Percentiles rank a stretch among this genome's conserved stretches.
Evolutionary conservation across 2,113 vertebrate species (phyloP).

Genomic region (Tachysurus fulvidraco): DNA sequence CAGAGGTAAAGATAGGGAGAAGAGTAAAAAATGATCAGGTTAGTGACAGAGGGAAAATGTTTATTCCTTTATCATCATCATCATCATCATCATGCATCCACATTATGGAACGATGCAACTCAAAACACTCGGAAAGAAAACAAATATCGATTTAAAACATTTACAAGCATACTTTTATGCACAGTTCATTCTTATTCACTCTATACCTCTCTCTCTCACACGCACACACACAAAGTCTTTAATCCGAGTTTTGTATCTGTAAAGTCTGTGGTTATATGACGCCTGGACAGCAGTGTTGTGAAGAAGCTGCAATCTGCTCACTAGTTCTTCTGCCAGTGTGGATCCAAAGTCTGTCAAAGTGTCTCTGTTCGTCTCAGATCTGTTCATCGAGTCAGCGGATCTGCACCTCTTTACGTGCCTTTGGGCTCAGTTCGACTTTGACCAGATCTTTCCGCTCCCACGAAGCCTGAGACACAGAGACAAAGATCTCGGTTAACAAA

Average conservation of each 20-base stretch:
- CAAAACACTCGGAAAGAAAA: constrained; percentile 56
- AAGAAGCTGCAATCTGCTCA: constrained; percentile 26
- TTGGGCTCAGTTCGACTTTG: constrained; percentile 88
- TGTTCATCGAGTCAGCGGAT: constrained; percentile 47
- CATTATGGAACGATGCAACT: constrained; percentile 65
- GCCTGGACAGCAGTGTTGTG: constrained; percentile 24
- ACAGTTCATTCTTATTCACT: constrained; percentile 7
- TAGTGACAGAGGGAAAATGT: constrained; percentile 56
- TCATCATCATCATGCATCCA: constrained; percentile 63
- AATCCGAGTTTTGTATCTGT: constrained; percentile 42
- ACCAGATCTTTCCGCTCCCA: constrained; percentile 97
- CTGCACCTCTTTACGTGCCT: constrained; percentile 48
- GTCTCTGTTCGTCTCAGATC: constrained; percentile 46
- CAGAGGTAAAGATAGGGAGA: constrained; percentile 55
- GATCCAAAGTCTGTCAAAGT: constrained; percentile 55
- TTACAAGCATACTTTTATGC: constrained; percentile 48
- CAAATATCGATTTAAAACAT: constrained; percentile 61
- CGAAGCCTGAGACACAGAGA: constrained; percentile 79
- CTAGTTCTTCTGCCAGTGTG: constrained; percentile 46
- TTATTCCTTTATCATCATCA: constrained; percentile 68
- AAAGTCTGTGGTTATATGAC: constrained; percentile 14
- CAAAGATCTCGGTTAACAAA: neutral
- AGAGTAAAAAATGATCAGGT: constrained; percentile 39
- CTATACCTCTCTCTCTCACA: neutral
- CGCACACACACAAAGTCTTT: constrained; percentile 34